Evolutionary conservation across 2,113 vertebrate genomes (phyloP).

Genomic region (Burhinus oedicnemus): DNA sequence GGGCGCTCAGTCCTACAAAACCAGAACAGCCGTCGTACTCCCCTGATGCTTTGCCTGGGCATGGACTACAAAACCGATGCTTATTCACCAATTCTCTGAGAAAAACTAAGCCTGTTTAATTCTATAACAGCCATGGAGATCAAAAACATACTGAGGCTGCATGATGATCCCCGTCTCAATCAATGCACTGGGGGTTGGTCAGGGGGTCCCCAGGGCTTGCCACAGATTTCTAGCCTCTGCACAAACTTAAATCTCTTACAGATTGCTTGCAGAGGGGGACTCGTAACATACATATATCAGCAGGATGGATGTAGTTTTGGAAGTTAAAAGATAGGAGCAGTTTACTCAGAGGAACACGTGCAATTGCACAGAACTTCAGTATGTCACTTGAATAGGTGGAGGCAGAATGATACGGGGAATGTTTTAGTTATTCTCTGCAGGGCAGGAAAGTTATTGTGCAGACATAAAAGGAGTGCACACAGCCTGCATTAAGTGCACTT

Average conservation of each 20-base stretch:
- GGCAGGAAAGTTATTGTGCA: not conserved
- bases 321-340: not conserved
- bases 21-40: rapidly evolving
- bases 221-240: not conserved
- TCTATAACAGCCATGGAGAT: not conserved
- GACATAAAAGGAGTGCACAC: not conserved
- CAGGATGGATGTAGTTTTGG: not conserved
- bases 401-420: not conserved
- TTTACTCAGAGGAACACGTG: not conserved
- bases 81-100: not conserved
- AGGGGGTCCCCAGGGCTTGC: not conserved
- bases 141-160: not conserved
- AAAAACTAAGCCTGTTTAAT: not conserved
- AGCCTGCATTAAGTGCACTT: rapidly evolving
- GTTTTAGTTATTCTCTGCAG: not conserved
- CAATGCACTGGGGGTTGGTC: no score
- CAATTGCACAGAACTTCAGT: not conserved
- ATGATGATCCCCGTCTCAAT: rapidly evolving
- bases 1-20: rapidly evolving
- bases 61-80: not conserved
- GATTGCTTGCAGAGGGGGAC: not conserved
- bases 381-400: not conserved
- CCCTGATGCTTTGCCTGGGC: not conserved
- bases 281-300: not conserved
- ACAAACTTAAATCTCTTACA: no score